Base-by-base conservation (phyloP, 2,888 invertebrate species). In the Heliconius charithonia region DNA sequence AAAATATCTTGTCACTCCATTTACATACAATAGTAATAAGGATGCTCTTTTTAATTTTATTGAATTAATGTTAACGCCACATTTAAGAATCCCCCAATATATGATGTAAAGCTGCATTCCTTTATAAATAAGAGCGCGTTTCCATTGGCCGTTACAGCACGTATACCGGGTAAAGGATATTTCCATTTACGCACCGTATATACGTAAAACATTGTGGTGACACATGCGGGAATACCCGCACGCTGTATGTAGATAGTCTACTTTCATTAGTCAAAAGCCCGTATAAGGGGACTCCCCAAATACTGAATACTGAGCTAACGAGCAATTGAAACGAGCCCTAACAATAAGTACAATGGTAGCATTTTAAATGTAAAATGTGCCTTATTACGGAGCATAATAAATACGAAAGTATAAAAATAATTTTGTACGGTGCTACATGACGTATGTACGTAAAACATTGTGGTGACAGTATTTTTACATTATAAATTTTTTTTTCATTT, bases 401-500 rank as follows among this genome's bases (percentile, higher is more conserved):
- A 72, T 69, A 59, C 32, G 7, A 41, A 41, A 25, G 41, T 69
- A 41, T 45, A 69, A 69, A 69, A 16, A n/a, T 37, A 59, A 59
- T 16, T n/a, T 72, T 72, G 25, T 29, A 10, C 22, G n/a, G 32
- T 72, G 22, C 13, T 56, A 67, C 41, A 19, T 59, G 32, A 59
- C 7, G 22, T 22, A 51, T 51, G 51, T 45, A 45, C 29, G 73
- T 41, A 41, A n/a, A 67, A 41, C 67, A 41, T 41, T 67, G 25
- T 67, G 37, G 67, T 67, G 69, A 69, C 69, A 69, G 41, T 41
- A 37, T 32, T 29, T 29, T n/a, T 80, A 77, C 76, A 76, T 72
- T 76, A 74, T 81, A 63, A 56, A 78, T 75, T 65, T 74, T 29
- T 76, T 73, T 72, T 73, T 51, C 10, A 29, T 69, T 72, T 72